Conservation (phyloP, 2,113 vertebrate genomes). For the Ochotona curzoniae region DNA sequence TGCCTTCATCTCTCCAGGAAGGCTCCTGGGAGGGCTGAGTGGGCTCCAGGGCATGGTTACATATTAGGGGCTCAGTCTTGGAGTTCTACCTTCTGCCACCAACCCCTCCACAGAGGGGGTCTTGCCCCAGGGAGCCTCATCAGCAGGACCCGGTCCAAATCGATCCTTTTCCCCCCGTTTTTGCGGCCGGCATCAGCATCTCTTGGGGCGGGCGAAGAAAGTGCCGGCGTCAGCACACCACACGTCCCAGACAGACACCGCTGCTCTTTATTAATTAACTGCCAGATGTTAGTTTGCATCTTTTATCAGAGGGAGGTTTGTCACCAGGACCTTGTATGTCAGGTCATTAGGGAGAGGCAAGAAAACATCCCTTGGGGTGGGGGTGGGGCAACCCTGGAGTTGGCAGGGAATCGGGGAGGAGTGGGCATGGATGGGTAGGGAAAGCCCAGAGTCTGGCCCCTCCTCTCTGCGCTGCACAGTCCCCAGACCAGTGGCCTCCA, state of each 20-base stretch:
- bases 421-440: too few species aligned
- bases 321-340: conserved; percentile 61
- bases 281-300: conserved; percentile 80
- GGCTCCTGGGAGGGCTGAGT: not conserved
- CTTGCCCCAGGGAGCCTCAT: not conserved
- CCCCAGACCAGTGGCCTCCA: not conserved
- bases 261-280: conserved; percentile 80
- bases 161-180: conserved; percentile 39
- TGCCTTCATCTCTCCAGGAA: not conserved
- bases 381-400: too few species aligned
- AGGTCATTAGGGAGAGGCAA: conserved; percentile 66
- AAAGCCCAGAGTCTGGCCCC: too few species aligned
- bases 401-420: not conserved
- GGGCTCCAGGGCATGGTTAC: not conserved
- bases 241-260: conserved; percentile 54
- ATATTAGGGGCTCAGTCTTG: not conserved
- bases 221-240: conserved; percentile 63
- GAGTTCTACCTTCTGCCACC: not conserved
- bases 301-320: conserved; percentile 75
- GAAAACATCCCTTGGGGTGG: conserved; percentile 6
- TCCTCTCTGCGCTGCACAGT: not conserved
- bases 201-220: conserved; percentile 62
- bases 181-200: conserved; percentile 60
- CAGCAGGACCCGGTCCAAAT: conserved; percentile 51
- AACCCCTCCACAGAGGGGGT: not conserved